phyloP scores from a whole-genome alignment of 2,888 invertebrate genomes.

The Tiphia femorata region DNA sequence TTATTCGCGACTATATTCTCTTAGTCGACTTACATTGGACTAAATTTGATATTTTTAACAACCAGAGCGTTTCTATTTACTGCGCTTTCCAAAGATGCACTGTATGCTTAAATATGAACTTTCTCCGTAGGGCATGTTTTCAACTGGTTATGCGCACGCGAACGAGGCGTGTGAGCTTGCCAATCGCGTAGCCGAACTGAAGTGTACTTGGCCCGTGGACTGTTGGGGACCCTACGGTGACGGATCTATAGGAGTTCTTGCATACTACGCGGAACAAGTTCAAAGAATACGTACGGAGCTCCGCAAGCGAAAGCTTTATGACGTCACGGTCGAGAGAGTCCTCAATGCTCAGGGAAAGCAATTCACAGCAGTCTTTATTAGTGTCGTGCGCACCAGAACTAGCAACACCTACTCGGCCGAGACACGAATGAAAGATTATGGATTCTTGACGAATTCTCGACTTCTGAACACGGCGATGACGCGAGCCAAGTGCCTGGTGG shows the following conservation, averaged over 20 bases:
- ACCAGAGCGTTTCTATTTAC: no score
- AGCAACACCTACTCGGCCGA: slow-evolving; percentile 66
- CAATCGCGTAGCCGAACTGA: slow-evolving; percentile 80
- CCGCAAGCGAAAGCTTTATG: slow-evolving; percentile 79
- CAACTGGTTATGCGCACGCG: slow-evolving; percentile 86
- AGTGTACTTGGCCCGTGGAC: slow-evolving; percentile 80
- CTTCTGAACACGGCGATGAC: slow-evolving; percentile 87
- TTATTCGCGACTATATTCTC: no score
- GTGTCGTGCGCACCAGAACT: slow-evolving; percentile 81
- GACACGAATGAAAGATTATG: slow-evolving; percentile 77
- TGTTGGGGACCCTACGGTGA: slow-evolving; percentile 84
- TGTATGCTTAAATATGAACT: no score
- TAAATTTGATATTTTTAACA: no score
- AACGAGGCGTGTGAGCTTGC: slow-evolving; percentile 86
- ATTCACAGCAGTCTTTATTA: slow-evolving; percentile 85
- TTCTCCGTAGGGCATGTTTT: slow-evolving; percentile 66
- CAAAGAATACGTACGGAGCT: slow-evolving; percentile 82
- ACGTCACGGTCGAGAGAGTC: slow-evolving; percentile 85
- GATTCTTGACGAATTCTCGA: slow-evolving; percentile 85
- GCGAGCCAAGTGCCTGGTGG: slow-evolving; percentile 84
- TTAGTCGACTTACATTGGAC: no score
- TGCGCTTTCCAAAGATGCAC: no score
- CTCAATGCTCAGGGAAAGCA: slow-evolving; percentile 91
- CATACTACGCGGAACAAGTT: slow-evolving; percentile 86
- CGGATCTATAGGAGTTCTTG: slow-evolving; percentile 86